Evolutionary conservation across 2,888 invertebrate species (phyloP).

Genomic region (Diplolepis rosae): DNA sequence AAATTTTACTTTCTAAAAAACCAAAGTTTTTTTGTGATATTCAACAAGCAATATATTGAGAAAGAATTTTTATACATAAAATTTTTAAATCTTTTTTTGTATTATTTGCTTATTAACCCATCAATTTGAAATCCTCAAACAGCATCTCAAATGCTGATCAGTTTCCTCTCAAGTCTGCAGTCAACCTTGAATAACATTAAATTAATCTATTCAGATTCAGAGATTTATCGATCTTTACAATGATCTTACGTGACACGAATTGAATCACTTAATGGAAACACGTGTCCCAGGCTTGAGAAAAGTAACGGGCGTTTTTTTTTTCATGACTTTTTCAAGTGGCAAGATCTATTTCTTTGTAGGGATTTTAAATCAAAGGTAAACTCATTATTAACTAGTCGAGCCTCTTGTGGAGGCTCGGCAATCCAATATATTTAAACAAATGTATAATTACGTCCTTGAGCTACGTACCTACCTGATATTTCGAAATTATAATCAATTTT

Average conservation of each 20-base stretch:
- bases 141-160: background rate
- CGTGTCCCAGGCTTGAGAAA: slow-evolving; percentile 4
- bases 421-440: background rate
- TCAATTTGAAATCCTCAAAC: background rate
- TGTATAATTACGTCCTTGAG: slow-evolving; percentile 30
- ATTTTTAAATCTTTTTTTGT: too few species aligned
- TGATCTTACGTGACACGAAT: slow-evolving; percentile 13
- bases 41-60: too few species aligned
- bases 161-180: background rate
- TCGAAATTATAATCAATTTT: slow-evolving; percentile 47
- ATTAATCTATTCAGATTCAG: slow-evolving; percentile 20
- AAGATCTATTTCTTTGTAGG: background rate
- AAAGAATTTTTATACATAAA: too few species aligned
- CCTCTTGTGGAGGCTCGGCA: slow-evolving; percentile 25
- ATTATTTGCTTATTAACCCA: too few species aligned
- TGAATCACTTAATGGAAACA: slow-evolving; percentile 20
- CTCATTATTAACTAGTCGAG: slow-evolving; percentile 32
- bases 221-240: slow-evolving; percentile 22
- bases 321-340: background rate
- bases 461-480: slow-evolving; percentile 37
- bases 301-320: slow-evolving; percentile 7
- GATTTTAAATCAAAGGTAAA: background rate
- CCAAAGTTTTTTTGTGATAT: too few species aligned
- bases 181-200: slow-evolving; percentile 24
- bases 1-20: background rate